These are phyloP conservation scores for Xiphophorus hellerii DNA, from an alignment of 2,113 vertebrate species.

Conservation along the genomic window DNA sequence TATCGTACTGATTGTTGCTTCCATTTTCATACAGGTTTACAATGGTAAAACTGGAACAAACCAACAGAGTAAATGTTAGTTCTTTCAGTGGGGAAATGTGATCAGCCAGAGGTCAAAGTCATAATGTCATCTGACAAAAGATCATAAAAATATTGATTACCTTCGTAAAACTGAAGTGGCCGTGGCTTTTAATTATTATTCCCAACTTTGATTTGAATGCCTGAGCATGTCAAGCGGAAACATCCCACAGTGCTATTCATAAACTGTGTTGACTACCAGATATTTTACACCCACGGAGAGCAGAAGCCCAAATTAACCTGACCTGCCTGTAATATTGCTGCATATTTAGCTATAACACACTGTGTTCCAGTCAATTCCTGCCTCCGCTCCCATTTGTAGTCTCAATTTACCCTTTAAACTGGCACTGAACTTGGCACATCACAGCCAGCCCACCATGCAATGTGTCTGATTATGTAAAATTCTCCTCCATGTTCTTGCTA, in stretches of 20 bases:
- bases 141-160: slow-evolving; percentile 1
- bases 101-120: slow-evolving; percentile 13
- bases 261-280: not conserved
- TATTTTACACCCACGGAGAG: slow-evolving; percentile 10
- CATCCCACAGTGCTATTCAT: not conserved
- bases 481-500: slow-evolving; percentile 23
- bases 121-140: not conserved
- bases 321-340: slow-evolving; percentile 2
- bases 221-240: slow-evolving; percentile 1
- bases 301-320: slow-evolving; percentile 17
- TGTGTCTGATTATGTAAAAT: slow-evolving; percentile 36
- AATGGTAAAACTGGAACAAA: slow-evolving; percentile 6
- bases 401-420: slow-evolving; percentile 49
- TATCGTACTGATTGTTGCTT: slow-evolving; percentile 20
- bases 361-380: slow-evolving; percentile 24
- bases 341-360: slow-evolving; percentile 18
- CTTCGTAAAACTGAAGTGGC: not conserved
- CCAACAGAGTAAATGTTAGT: not conserved
- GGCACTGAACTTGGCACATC: slow-evolving; percentile 38
- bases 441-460: slow-evolving; percentile 38
- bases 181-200: not conserved
- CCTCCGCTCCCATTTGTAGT: slow-evolving; percentile 27
- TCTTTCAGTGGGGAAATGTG: slow-evolving; percentile 1
- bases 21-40: not conserved
- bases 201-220: slow-evolving; percentile 1